A percentile compares a stretch with the other conserved stretches of the same genome.
Evolutionary conservation across 2,113 vertebrate species (phyloP).

Genomic region (Notarius lentiginosus): DNA sequence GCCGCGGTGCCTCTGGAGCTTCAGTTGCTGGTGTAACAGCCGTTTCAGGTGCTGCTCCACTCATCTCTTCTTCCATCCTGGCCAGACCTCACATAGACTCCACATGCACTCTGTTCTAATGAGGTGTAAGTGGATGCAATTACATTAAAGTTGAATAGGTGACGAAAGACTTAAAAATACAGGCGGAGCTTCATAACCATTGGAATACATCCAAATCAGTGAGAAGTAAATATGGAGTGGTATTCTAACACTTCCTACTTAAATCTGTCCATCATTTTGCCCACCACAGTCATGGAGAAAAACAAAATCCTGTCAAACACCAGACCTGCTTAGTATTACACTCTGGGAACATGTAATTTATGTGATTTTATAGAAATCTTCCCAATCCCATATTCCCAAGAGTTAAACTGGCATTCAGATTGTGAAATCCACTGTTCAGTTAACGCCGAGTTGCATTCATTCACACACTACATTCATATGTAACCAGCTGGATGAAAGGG

Average conservation of each 20-base stretch:
- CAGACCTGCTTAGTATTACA: background rate
- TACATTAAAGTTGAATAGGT: background rate
- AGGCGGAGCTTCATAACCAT: background rate
- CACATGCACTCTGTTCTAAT: slow-evolving; percentile 30
- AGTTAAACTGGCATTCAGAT: background rate
- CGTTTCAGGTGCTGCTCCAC: slow-evolving; percentile 69
- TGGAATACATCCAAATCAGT: background rate
- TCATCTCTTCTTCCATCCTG: slow-evolving; percentile 64
- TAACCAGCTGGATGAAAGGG: background rate
- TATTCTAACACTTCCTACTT: background rate
- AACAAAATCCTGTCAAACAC: background rate
- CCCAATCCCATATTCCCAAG: background rate
- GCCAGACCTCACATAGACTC: slow-evolving; percentile 61
- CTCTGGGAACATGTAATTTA: background rate
- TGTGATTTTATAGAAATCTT: background rate
- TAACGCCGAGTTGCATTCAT: background rate
- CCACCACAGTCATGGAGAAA: background rate
- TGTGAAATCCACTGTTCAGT: background rate
- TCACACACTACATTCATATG: background rate
- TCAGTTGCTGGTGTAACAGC: slow-evolving; percentile 60
- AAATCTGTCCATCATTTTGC: background rate
- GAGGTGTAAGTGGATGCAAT: background rate
- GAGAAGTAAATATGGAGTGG: background rate
- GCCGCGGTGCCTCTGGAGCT: slow-evolving; percentile 63
- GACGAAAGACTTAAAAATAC: background rate